A percentile compares a stretch with the other conserved stretches of the same genome.
Conservation (phyloP, 2,888 invertebrate genomes). For the Oithona nana region DNA sequence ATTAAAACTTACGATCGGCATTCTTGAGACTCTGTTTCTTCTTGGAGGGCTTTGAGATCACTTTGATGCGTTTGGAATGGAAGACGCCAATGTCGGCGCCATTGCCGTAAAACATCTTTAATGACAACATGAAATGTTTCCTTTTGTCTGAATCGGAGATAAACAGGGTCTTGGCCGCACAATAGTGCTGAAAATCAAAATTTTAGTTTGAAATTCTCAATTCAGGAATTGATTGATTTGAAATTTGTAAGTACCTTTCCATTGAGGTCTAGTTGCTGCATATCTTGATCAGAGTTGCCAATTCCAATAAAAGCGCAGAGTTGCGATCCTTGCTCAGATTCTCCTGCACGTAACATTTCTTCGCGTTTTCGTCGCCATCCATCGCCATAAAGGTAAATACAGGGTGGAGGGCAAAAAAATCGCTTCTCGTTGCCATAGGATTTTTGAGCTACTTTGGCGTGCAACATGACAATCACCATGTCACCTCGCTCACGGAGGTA, state of each 20-base stretch:
- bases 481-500: constrained; percentile 84
- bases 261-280: constrained; percentile 93
- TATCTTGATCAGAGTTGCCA: constrained; percentile 92
- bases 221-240: too few species aligned
- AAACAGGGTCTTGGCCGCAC: constrained; percentile 95
- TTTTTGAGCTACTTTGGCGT: constrained; percentile 99
- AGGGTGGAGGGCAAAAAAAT: constrained; percentile 95
- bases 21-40: constrained; percentile 99
- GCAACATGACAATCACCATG: constrained; percentile 88
- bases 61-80: constrained; percentile 96
- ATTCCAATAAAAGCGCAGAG: constrained; percentile 99
- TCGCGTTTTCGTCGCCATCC: constrained; percentile 92
- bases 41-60: constrained; percentile 98
- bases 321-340: constrained; percentile 71
- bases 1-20: constrained; percentile 50
- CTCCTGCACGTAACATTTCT: constrained; percentile 73
- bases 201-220: too few species aligned
- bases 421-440: constrained; percentile 98
- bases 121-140: constrained; percentile 96
- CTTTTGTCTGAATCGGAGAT: constrained; percentile 98
- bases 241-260: constrained; percentile 51
- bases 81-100: constrained; percentile 97
- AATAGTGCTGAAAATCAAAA: constrained; percentile 51
- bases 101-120: constrained; percentile 97
- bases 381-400: constrained; percentile 93